phyloP scores from a whole-genome alignment of 53 echinoderm and acorn worm genomes.

The Zoroaster sp. region DNA sequence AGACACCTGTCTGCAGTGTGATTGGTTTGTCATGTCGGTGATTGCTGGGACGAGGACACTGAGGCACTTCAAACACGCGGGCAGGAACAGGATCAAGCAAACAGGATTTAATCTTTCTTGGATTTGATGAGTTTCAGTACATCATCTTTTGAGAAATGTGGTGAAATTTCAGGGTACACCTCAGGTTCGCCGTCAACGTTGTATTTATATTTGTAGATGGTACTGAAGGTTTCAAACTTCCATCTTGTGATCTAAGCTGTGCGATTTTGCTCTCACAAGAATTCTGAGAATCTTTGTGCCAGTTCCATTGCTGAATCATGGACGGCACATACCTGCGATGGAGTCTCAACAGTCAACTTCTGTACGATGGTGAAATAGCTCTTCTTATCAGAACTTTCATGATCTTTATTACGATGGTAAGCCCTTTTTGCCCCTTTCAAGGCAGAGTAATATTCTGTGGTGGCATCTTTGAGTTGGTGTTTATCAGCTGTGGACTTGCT shows the following conservation, averaged over 20 bases:
- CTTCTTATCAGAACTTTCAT: neutral
- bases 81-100: slow-evolving; percentile 1
- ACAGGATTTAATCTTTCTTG: neutral
- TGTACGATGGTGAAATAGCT: neutral
- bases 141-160: neutral
- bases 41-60: neutral
- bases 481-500: neutral
- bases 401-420: neutral
- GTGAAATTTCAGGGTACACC: neutral
- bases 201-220: neutral
- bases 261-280: neutral
- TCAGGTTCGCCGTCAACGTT: neutral
- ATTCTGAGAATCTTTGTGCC: neutral
- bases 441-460: neutral
- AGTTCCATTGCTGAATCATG: neutral
- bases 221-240: neutral
- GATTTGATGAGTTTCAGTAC: neutral
- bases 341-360: neutral
- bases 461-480: too few species aligned
- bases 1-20: neutral
- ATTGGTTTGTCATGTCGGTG: neutral
- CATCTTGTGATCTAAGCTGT: neutral
- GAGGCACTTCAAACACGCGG: neutral
- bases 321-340: neutral
- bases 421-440: neutral